These are phyloP conservation scores for Strix aluco DNA, from an alignment of 2,113 vertebrate species.

Conservation along the genomic window DNA sequence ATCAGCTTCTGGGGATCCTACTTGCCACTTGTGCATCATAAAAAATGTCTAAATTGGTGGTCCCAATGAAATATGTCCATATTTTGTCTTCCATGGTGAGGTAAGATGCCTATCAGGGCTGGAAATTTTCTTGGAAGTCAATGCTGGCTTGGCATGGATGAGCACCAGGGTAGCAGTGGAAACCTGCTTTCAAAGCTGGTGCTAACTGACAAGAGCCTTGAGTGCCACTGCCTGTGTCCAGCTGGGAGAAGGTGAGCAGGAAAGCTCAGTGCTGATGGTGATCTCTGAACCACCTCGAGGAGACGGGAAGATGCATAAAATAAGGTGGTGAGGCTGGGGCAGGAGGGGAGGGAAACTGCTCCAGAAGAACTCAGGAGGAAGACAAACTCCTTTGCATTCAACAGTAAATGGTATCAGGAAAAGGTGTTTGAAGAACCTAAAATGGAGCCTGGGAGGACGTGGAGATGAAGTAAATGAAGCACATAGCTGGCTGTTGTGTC, in stretches of 20 bases:
- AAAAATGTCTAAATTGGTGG: not conserved
- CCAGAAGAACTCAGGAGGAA: not conserved
- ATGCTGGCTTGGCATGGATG: not conserved
- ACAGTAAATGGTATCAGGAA: too few relatives aligned
- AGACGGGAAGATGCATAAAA: not conserved
- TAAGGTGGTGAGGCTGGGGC: not conserved
- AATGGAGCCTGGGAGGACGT: not conserved
- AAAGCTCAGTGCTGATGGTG: not conserved
- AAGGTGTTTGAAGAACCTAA: not conserved
- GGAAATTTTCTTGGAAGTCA: not conserved
- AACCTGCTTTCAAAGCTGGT: not conserved
- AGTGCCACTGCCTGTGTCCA: not conserved
- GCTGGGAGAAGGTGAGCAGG: not conserved
- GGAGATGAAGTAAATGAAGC: not conserved
- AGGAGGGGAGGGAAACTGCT: not conserved
- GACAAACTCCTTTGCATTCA: not conserved
- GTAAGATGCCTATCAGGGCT: not conserved
- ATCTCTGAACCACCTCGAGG: not conserved
- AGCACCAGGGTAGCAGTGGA: not conserved
- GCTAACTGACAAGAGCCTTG: not conserved
- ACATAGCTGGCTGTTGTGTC: not conserved
- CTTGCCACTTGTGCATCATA: not conserved
- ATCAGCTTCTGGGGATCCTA: not conserved
- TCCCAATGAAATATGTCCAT: not conserved
- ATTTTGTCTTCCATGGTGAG: rapidly evolving